Conservation (phyloP, 2,113 vertebrate species). For the human (Homo sapiens) region DNA sequence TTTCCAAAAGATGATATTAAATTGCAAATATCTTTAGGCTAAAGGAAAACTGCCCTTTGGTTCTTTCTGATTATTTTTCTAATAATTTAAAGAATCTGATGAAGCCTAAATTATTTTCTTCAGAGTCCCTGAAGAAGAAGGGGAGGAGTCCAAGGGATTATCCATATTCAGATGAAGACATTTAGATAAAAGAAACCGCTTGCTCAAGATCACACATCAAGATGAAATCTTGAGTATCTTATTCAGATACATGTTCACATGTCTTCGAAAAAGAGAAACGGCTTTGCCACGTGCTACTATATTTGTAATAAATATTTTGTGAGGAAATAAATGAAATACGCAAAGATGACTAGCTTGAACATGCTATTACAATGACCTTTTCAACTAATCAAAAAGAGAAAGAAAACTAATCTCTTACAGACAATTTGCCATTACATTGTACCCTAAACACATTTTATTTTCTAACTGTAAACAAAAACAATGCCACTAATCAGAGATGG, state of each 20-base stretch:
- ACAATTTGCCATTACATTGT: constrained; percentile 55
- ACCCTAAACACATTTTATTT: constrained; percentile 66
- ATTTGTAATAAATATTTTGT: constrained; percentile 56
- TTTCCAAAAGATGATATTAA: constrained; percentile 17
- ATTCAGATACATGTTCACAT: neutral
- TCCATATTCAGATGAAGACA: neutral
- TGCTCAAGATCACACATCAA: neutral
- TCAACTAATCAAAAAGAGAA: constrained; percentile 71
- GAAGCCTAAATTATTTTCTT: neutral
- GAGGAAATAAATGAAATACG: constrained; percentile 55
- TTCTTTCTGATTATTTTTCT: neutral
- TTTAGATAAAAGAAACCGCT: neutral
- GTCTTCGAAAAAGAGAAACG: neutral
- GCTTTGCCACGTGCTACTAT: neutral
- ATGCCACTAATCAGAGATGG: constrained; percentile 60
- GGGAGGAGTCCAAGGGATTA: neutral
- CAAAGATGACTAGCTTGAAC: neutral
- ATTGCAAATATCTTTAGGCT: constrained; percentile 26
- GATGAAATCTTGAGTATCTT: neutral
- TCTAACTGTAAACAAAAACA: constrained; percentile 77
- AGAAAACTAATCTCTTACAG: constrained; percentile 54
- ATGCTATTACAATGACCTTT: constrained; percentile 50
- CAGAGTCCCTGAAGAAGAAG: neutral
- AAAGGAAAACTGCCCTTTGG: neutral
- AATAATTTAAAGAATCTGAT: neutral